Conservation (phyloP, 2,888 invertebrate species). For the Cryptocephalus primarius region DNA sequence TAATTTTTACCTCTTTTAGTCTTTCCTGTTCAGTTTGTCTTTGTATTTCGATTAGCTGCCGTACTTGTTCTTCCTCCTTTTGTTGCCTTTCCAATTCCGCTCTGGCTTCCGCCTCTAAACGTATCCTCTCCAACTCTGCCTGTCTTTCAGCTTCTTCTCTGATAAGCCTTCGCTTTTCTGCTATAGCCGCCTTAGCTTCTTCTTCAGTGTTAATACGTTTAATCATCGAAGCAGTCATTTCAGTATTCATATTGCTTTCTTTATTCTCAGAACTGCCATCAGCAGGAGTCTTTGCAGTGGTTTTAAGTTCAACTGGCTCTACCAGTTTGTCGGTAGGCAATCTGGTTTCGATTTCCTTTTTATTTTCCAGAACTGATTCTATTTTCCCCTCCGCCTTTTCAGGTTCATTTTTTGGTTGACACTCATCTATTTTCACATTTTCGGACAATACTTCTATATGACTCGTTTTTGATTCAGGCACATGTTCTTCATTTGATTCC, state of each 20-base stretch:
- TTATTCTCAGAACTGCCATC: conserved; percentile 8
- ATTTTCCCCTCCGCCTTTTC: not conserved
- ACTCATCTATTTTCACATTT: conserved; percentile 1
- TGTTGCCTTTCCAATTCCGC: conserved; percentile 59
- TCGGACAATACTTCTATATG: conserved; percentile 9
- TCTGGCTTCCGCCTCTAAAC: conserved; percentile 61
- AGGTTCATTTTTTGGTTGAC: not conserved
- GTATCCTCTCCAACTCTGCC: conserved; percentile 72
- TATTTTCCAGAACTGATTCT: conserved; percentile 5
- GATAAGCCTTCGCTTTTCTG: conserved; percentile 77
- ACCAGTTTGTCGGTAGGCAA: conserved; percentile 1
- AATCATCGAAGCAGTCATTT: conserved; percentile 52
- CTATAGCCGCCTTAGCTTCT: conserved; percentile 87
- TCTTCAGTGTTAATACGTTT: conserved; percentile 80
- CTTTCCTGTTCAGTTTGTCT: conserved; percentile 76
- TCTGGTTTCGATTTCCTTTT: conserved; percentile 3
- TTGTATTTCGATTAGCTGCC: conserved; percentile 67
- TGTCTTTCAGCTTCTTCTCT: conserved; percentile 86
- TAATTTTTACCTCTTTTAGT: conserved; percentile 62
- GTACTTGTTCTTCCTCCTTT: conserved; percentile 75
- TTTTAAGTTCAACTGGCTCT: conserved; percentile 2
- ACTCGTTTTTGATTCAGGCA: conserved; percentile 10
- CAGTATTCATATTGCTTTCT: conserved; percentile 16
- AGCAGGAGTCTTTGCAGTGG: conserved; percentile 2
- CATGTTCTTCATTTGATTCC: conserved; percentile 7